phyloP scores from a whole-genome alignment of 2,113 vertebrate genomes.

The Pelmatolapia mariae region DNA sequence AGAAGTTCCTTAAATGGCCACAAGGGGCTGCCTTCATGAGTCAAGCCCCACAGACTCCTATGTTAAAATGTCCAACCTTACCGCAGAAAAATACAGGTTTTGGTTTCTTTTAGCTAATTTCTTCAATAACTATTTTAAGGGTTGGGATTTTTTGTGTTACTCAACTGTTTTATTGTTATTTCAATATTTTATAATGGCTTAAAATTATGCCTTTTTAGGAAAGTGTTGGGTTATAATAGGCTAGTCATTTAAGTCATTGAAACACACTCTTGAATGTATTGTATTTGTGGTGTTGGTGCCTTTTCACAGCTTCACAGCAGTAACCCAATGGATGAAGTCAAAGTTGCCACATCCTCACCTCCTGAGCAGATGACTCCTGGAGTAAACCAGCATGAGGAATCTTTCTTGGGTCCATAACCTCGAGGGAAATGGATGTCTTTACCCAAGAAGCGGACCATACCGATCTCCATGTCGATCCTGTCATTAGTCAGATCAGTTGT shows the following conservation, averaged over 20 bases:
- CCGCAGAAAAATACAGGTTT: not conserved
- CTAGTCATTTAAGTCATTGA: not conserved
- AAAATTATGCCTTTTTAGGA: not conserved
- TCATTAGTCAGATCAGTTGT: not conserved
- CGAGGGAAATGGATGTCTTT: constrained; percentile 71
- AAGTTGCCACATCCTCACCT: constrained; percentile 48
- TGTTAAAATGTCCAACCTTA: not conserved
- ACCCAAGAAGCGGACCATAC: constrained; percentile 66
- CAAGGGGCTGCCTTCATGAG: not conserved
- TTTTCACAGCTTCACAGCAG: not conserved
- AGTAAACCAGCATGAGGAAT: constrained; percentile 76
- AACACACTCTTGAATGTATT: not conserved
- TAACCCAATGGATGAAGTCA: not conserved
- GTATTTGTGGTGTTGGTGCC: not conserved
- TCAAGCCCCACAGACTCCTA: not conserved
- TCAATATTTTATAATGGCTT: not conserved
- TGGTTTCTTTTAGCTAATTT: not conserved
- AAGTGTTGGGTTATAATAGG: not conserved
- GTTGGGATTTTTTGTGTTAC: not conserved
- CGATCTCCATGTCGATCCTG: constrained; percentile 65
- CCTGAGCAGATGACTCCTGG: constrained; percentile 72
- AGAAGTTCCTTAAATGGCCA: not conserved
- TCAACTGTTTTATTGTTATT: not conserved
- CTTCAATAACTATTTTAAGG: not conserved
- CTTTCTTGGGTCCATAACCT: constrained; percentile 58